These are phyloP conservation scores for Acropternis orthonyx DNA, from an alignment of 2,797 vertebrate species.

Conservation along the genomic window DNA sequence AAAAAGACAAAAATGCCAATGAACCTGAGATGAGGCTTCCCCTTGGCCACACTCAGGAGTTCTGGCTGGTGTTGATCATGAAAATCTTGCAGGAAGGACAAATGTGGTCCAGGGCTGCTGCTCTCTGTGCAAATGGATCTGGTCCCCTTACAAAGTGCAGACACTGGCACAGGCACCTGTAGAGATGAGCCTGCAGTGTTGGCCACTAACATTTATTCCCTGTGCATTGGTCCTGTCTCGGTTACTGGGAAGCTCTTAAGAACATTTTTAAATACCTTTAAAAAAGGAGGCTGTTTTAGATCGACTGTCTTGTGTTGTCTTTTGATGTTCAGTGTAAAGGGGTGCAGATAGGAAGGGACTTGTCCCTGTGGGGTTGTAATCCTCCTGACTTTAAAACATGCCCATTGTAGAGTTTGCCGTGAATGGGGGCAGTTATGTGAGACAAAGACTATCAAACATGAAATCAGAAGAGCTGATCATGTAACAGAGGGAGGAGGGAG, in stretches of 20 bases:
- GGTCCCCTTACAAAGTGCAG: neutral
- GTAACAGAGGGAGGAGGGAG: neutral
- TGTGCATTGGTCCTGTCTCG: neutral
- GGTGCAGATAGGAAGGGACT: neutral
- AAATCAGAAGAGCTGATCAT: neutral
- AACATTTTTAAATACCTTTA: neutral
- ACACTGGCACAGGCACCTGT: accelerated
- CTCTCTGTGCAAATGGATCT: neutral
- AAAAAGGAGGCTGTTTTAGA: neutral
- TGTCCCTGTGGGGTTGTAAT: neutral
- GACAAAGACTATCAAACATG: neutral
- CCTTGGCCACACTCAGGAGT: neutral
- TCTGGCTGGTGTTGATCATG: neutral
- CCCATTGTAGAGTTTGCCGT: neutral
- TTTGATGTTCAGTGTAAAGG: neutral
- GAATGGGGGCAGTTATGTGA: neutral
- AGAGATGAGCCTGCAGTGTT: neutral
- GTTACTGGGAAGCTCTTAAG: neutral
- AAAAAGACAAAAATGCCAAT: neutral
- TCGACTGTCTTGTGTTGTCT: neutral
- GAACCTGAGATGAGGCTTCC: neutral
- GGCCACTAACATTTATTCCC: neutral
- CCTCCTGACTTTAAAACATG: neutral
- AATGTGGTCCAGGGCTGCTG: neutral
- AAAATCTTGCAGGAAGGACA: neutral